Conservation (phyloP, 2,113 vertebrate species). For the Epinephelus moara region DNA sequence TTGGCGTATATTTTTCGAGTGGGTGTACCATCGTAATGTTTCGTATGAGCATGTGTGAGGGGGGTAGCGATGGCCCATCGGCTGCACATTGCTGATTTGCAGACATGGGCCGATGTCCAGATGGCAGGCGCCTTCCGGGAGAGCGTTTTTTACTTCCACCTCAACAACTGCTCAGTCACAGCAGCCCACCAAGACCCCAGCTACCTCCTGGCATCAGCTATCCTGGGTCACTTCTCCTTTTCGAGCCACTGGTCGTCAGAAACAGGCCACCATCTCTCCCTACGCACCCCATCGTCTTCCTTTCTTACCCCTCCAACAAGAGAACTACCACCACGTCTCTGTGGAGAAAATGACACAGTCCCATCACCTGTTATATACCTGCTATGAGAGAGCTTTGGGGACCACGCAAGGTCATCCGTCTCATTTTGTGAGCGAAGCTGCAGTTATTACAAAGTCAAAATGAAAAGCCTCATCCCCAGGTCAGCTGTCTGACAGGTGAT, state of each 20-base stretch:
- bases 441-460: slow-evolving; percentile 82
- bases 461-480: slow-evolving; percentile 79
- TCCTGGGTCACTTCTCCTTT: slow-evolving; percentile 13
- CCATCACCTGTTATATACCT: slow-evolving; percentile 63
- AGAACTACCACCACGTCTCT: slow-evolving; percentile 14
- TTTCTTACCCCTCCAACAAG: neutral
- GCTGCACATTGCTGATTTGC: slow-evolving; percentile 61
- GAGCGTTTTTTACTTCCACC: slow-evolving; percentile 65
- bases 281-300: neutral
- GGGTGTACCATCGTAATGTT: slow-evolving; percentile 28
- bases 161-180: slow-evolving; percentile 49
- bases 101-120: slow-evolving; percentile 68
- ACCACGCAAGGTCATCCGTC: slow-evolving; percentile 76
- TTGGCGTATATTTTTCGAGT: slow-evolving; percentile 40
- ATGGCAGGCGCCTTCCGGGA: slow-evolving; percentile 71
- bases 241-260: neutral
- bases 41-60: slow-evolving; percentile 3
- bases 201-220: slow-evolving; percentile 20
- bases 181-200: slow-evolving; percentile 31
- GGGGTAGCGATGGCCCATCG: slow-evolving; percentile 35
- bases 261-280: neutral
- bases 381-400: slow-evolving; percentile 46
- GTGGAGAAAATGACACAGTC: slow-evolving; percentile 51
- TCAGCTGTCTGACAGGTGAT: slow-evolving; percentile 76
- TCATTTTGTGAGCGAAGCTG: slow-evolving; percentile 72